These are phyloP conservation scores for Odocoileus virginianus DNA, from an alignment of 2,113 vertebrate species.

Conservation along the genomic window DNA sequence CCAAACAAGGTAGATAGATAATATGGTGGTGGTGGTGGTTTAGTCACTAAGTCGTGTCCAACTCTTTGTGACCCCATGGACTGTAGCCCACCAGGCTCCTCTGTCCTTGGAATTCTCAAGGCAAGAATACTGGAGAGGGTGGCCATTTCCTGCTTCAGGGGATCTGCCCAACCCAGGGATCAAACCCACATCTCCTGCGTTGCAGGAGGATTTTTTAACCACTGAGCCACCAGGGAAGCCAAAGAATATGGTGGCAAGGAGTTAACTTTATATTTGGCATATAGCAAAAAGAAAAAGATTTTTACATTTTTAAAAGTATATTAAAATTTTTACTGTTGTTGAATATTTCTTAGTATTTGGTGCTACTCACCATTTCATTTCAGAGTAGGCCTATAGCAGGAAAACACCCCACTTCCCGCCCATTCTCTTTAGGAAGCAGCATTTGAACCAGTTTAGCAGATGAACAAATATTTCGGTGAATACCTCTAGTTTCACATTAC, in stretches of 20 bases:
- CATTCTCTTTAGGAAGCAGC: background rate
- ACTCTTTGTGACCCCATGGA: background rate
- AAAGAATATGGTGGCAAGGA: background rate
- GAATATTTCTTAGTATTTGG: background rate
- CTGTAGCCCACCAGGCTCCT: background rate
- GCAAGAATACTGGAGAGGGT: background rate
- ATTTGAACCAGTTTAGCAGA: background rate
- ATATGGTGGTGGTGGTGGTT: background rate
- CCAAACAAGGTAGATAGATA: background rate
- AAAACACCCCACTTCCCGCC: background rate
- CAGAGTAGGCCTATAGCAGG: background rate
- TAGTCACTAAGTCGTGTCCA: background rate
- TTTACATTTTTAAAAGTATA: background rate
- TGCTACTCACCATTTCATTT: background rate
- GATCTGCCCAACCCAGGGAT: background rate
- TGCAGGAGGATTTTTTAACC: background rate
- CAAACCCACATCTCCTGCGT: background rate
- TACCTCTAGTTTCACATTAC: background rate
- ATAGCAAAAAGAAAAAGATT: background rate
- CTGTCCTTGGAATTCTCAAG: background rate
- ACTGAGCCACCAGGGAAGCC: background rate
- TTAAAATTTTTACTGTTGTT: background rate
- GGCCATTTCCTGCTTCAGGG: background rate
- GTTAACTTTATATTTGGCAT: conserved; percentile 29
- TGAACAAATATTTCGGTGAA: background rate